Conservation (phyloP, 2,797 vertebrate species). For the Falco cherrug region DNA sequence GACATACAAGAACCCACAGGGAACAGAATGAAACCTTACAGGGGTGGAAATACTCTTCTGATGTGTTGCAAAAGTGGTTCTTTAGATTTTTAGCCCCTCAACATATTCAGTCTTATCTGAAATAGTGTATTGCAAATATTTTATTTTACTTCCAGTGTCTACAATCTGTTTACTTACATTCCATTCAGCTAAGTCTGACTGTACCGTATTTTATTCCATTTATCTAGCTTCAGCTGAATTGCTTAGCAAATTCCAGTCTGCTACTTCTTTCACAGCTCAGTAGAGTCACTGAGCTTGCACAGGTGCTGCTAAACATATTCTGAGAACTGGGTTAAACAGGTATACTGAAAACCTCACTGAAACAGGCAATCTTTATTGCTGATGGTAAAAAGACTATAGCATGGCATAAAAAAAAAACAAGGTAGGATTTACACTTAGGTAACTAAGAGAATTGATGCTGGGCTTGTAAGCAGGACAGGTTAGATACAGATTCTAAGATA, state of each 20-base stretch:
- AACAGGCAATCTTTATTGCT: background rate
- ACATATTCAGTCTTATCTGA: background rate
- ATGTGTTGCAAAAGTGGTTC: background rate
- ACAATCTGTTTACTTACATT: background rate
- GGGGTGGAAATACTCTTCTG: background rate
- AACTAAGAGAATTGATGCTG: background rate
- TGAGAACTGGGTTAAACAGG: background rate
- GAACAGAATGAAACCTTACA: background rate
- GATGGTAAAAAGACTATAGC: background rate
- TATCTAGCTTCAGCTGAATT: background rate
- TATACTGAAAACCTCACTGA: background rate
- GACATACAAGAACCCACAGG: background rate
- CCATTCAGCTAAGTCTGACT: background rate
- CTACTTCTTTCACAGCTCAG: background rate
- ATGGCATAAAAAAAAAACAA: background rate
- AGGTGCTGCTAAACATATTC: background rate
- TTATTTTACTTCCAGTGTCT: background rate
- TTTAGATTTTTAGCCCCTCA: background rate
- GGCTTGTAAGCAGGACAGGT: background rate
- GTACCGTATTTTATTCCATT: background rate
- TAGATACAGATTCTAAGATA: background rate
- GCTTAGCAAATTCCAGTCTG: background rate
- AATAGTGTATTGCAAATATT: background rate
- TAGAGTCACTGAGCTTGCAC: background rate
- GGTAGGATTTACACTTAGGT: background rate